These are phyloP conservation scores for Sarcophaga carnaria DNA, from an alignment of 2,888 invertebrate genomes.

Conservation along the genomic window DNA sequence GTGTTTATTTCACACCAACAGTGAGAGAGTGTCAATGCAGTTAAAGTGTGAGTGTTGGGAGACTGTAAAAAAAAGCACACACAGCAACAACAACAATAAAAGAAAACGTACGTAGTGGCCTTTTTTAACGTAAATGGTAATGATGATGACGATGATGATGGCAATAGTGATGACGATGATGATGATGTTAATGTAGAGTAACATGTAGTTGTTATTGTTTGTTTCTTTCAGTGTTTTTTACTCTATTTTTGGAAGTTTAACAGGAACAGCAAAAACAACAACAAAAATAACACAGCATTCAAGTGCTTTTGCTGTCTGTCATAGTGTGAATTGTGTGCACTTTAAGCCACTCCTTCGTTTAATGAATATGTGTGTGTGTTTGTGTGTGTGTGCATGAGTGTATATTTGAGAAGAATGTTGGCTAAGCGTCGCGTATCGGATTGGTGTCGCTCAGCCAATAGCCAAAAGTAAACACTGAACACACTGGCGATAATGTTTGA, in stretches of 20 bases:
- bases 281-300: conserved; percentile 28
- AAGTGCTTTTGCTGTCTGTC: conserved; percentile 57
- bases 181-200: background rate
- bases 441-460: conserved; percentile 81
- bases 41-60: conserved; percentile 63
- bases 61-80: conserved; percentile 43
- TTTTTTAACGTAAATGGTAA: conserved; percentile 40
- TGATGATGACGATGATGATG: conserved; percentile 15
- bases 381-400: conserved; percentile 41
- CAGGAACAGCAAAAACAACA: conserved; percentile 44
- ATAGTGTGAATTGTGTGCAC: conserved; percentile 82
- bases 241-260: conserved; percentile 51
- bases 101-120: conserved; percentile 44
- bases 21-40: conserved; percentile 68
- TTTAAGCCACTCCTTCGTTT: conserved; percentile 81
- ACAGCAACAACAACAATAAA: conserved; percentile 21
- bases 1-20: conserved; percentile 69
- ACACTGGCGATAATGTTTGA: conserved; percentile 72
- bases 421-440: conserved; percentile 79
- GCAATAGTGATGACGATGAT: background rate
- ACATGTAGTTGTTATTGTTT: conserved; percentile 9
- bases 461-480: conserved; percentile 77
- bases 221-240: conserved; percentile 3
- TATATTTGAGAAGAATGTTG: conserved; percentile 21
- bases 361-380: conserved; percentile 68